Evolutionary conservation across 2,113 vertebrate genomes (phyloP).

Genomic region (Pelodiscus sinensis): DNA sequence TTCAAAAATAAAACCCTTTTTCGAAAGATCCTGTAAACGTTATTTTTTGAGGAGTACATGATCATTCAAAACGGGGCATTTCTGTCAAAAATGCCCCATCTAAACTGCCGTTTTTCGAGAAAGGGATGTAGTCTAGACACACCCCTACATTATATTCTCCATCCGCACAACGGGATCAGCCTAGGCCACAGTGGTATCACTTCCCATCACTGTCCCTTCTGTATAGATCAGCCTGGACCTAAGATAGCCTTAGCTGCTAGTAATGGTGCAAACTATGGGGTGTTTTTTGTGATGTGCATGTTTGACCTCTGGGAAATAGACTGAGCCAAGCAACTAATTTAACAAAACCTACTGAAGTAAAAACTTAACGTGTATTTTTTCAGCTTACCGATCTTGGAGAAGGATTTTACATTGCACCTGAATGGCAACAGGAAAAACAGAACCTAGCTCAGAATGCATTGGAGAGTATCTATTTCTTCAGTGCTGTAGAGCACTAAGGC

Average conservation of each 20-base stretch:
- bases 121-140: too few relatives aligned
- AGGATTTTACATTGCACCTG: neutral
- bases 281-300: neutral
- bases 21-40: too few relatives aligned
- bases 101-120: too few relatives aligned
- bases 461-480: neutral
- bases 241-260: neutral
- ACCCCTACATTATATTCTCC: neutral
- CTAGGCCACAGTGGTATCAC: slow-evolving; percentile 9
- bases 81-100: too few relatives aligned
- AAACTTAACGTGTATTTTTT: neutral
- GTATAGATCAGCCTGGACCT: neutral
- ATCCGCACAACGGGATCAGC: neutral
- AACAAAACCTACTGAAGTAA: neutral
- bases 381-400: neutral
- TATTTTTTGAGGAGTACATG: too few relatives aligned
- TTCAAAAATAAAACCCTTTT: too few relatives aligned
- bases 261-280: neutral
- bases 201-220: neutral
- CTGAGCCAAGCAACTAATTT: neutral
- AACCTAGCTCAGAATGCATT: neutral
- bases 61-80: too few relatives aligned
- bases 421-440: neutral
- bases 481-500: neutral
- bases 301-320: neutral